phyloP scores from a whole-genome alignment of 1,140 invertebrate species.

The Mizuhopecten yessoensis region DNA sequence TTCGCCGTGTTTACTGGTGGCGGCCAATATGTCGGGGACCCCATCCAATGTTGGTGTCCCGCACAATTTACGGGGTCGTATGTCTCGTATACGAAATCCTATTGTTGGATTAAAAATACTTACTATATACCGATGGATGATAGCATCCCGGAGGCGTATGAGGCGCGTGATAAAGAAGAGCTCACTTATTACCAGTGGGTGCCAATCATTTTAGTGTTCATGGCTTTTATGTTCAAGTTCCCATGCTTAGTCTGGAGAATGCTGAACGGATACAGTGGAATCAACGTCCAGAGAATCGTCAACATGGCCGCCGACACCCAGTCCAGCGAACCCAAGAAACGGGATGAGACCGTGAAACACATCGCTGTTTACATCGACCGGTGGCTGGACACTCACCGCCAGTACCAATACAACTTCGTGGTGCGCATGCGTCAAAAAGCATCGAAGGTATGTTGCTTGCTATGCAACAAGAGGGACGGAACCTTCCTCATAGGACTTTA shows the following conservation, averaged over 20 bases:
- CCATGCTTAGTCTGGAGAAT: conserved; percentile 80
- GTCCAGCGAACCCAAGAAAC: conserved; percentile 72
- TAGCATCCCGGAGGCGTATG: conserved; percentile 75
- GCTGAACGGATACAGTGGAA: conserved; percentile 75
- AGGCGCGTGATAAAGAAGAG: conserved; percentile 71
- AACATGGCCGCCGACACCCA: conserved; percentile 75
- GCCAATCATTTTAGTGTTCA: conserved; percentile 80
- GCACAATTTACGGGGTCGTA: conserved; percentile 83
- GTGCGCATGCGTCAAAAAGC: conserved; percentile 75
- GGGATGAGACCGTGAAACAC: conserved; percentile 75
- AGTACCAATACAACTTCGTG: conserved; percentile 76
- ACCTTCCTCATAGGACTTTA: conserved; percentile 84
- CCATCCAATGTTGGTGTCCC: conserved; percentile 83
- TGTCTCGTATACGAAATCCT: conserved; percentile 83
- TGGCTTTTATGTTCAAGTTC: conserved; percentile 81
- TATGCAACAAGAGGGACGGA: conserved; percentile 84
- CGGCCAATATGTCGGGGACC: conserved; percentile 92
- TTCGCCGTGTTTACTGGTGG: conserved; percentile 78
- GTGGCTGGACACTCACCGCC: conserved; percentile 78
- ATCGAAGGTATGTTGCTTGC: conserved; percentile 76
- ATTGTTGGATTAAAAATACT: conserved; percentile 84
- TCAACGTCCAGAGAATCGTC: conserved; percentile 79
- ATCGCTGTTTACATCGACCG: conserved; percentile 78
- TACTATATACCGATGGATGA: conserved; percentile 83
- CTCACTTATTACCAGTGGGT: conserved; percentile 83